Evolutionary conservation across 2,888 invertebrate genomes (phyloP).

Genomic region (Eristalinus sepulchralis): DNA sequence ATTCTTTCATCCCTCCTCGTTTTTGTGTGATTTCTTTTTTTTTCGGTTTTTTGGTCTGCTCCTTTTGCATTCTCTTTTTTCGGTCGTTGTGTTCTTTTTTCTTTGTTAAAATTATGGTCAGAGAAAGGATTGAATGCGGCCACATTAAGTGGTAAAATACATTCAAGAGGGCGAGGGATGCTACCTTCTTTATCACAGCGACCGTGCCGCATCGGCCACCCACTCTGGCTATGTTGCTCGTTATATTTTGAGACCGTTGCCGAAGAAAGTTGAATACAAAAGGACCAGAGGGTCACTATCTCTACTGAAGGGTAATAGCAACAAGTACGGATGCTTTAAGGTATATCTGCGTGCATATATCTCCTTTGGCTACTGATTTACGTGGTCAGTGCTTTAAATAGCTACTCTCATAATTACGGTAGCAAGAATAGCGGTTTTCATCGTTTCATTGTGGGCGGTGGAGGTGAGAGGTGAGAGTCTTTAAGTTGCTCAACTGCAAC

Average conservation of each 20-base stretch:
- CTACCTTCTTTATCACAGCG: slow-evolving; percentile 33
- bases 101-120: slow-evolving; percentile 44
- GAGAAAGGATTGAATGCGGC: slow-evolving; percentile 46
- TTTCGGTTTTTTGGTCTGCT: not conserved
- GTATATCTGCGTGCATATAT: not conserved
- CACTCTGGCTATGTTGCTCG: not conserved
- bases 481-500: not conserved
- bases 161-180: slow-evolving; percentile 5
- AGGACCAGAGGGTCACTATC: slow-evolving; percentile 5
- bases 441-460: not conserved
- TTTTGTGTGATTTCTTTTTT: not conserved
- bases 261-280: slow-evolving; percentile 18
- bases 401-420: slow-evolving; percentile 27
- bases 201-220: not conserved
- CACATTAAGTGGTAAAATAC: slow-evolving; percentile 48
- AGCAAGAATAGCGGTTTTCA: not conserved
- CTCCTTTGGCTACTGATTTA: slow-evolving; percentile 2
- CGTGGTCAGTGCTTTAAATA: slow-evolving; percentile 8
- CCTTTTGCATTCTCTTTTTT: no score
- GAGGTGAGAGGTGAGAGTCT: not conserved
- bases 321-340: slow-evolving; percentile 13
- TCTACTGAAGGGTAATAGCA: slow-evolving; percentile 14
- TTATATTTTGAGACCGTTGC: not conserved
- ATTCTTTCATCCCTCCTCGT: not conserved
- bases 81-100: slow-evolving; percentile 5